Evolutionary conservation across 1,140 invertebrate species (phyloP).

Genomic region (Mesaphorura yosii): DNA sequence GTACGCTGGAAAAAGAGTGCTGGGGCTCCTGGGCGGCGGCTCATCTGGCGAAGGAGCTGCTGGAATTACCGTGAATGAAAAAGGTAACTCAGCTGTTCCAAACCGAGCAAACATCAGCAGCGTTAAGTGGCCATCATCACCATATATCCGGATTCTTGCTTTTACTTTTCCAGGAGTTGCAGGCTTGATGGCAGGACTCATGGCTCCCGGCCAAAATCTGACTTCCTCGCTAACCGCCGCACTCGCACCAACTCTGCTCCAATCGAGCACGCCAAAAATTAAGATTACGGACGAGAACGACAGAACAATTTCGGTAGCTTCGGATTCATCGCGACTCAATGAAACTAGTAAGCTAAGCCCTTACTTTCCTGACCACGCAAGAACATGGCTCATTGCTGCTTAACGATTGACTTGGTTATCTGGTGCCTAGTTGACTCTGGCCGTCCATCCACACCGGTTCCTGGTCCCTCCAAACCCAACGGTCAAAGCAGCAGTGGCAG

Average conservation of each 20-base stretch:
- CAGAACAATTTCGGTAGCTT: slow-evolving; percentile 31
- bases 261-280: slow-evolving; percentile 38
- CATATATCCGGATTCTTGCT: neutral
- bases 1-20: slow-evolving; percentile 38
- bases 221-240: slow-evolving; percentile 47
- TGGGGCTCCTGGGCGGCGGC: slow-evolving; percentile 22
- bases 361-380: no score
- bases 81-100: slow-evolving; percentile 19
- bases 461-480: slow-evolving; percentile 11
- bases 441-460: slow-evolving; percentile 18
- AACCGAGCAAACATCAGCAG: no score
- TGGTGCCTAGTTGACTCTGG: neutral
- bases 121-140: neutral
- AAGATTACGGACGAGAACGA: slow-evolving; percentile 40
- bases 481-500: neutral
- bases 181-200: slow-evolving; percentile 22
- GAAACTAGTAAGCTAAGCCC: slow-evolving; percentile 27
- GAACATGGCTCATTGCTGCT: no score
- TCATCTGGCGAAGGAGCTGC: slow-evolving; percentile 19
- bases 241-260: slow-evolving; percentile 42
- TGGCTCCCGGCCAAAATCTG: slow-evolving; percentile 37
- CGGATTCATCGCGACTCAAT: slow-evolving; percentile 30
- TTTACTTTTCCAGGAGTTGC: slow-evolving; percentile 17
- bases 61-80: slow-evolving; percentile 29
- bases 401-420: neutral